A percentile compares a stretch with the other conserved stretches of the same genome.
These are phyloP conservation scores for Wasmannia auropunctata DNA, from an alignment of 1,140 invertebrate species.

Conservation along the genomic window DNA sequence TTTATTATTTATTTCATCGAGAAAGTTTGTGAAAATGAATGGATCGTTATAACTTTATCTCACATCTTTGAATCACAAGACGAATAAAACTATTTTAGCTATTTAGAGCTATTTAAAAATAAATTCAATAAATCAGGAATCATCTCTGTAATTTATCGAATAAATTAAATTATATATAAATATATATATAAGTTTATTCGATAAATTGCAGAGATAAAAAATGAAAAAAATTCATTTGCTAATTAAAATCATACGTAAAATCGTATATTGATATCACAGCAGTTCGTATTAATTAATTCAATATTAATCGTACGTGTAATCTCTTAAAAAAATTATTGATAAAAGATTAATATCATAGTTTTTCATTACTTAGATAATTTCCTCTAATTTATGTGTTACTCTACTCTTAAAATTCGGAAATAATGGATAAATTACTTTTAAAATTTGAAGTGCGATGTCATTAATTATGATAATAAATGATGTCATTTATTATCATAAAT, in stretches of 20 bases:
- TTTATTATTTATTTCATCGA: not conserved
- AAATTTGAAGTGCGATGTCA: not conserved
- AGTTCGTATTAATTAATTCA: not conserved
- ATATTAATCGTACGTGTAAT: too few species aligned
- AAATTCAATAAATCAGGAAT: not conserved
- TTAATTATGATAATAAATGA: too few species aligned
- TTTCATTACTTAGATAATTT: not conserved
- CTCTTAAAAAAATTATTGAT: not conserved
- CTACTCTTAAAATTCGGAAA: not conserved
- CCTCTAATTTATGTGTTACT: not conserved
- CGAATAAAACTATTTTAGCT: not conserved
- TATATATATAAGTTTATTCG: too few species aligned
- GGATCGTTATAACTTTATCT: not conserved
- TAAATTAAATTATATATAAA: not conserved
- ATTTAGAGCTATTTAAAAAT: not conserved
- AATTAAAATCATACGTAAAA: not conserved
- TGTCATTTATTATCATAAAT: too few species aligned
- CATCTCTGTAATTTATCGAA: not conserved
- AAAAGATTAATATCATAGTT: not conserved
- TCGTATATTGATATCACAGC: not conserved
- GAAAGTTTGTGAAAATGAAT: not conserved
- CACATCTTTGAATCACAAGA: not conserved
- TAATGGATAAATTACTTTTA: not conserved
- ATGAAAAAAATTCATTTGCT: not conserved
- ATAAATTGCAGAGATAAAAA: too few species aligned